These are phyloP conservation scores for Ellobius talpinus DNA, from an alignment of 2,113 vertebrate species.

Conservation along the genomic window DNA sequence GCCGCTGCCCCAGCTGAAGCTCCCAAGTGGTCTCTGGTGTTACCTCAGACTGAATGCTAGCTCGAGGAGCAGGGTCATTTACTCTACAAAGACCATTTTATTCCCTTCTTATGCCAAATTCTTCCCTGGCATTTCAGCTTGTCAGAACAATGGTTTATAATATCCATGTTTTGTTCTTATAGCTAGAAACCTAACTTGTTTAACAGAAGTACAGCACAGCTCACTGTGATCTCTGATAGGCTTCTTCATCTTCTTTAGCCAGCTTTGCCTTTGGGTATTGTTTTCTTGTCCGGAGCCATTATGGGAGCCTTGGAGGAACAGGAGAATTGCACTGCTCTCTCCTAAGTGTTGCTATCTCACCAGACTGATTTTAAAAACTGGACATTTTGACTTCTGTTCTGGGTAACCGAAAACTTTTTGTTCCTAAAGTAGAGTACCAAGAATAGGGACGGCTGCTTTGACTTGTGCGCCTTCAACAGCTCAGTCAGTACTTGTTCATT, in stretches of 20 bases:
- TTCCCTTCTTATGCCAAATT: neutral
- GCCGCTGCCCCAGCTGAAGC: neutral
- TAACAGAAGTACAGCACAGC: neutral
- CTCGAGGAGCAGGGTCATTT: neutral
- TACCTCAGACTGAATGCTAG: neutral
- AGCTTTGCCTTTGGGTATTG: neutral
- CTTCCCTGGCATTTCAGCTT: neutral
- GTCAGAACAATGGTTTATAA: neutral
- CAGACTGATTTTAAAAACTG: neutral
- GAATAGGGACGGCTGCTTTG: neutral
- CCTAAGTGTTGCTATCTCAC: neutral
- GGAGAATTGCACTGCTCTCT: neutral
- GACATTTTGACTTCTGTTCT: neutral
- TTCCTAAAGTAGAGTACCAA: neutral
- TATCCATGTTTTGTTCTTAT: neutral
- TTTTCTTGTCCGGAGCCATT: neutral
- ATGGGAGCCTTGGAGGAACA: neutral
- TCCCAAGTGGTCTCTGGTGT: neutral
- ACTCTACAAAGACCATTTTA: neutral
- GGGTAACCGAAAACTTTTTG: neutral
- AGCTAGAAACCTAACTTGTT: neutral
- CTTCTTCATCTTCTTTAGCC: neutral
- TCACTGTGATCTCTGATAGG: neutral
- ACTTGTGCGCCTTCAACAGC: neutral
- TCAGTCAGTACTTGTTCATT: neutral